Percentiles rank a stretch among this genome's conserved stretches.
These are phyloP conservation scores for Drosophila merina DNA, from an alignment of 2,888 invertebrate species.

Conservation along the genomic window DNA sequence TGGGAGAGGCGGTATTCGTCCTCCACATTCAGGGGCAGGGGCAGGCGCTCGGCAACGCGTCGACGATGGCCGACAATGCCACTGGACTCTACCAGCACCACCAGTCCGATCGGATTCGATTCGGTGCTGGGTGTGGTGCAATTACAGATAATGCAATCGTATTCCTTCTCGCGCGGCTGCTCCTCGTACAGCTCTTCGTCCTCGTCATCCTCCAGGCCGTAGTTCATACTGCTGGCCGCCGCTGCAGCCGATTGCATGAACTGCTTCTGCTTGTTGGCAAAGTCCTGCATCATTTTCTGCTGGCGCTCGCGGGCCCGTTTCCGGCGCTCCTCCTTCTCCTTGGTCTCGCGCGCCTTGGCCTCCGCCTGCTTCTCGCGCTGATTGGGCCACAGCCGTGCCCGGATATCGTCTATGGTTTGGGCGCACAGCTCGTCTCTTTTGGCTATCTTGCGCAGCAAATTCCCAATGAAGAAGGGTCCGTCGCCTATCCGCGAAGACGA, in stretches of 20 bases:
- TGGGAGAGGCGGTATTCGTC: slow-evolving; percentile 86
- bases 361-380: slow-evolving; percentile 92
- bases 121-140: slow-evolving; percentile 93
- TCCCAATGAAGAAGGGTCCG: slow-evolving; percentile 93
- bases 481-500: slow-evolving; percentile 88
- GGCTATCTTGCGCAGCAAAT: slow-evolving; percentile 90
- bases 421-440: slow-evolving; percentile 89
- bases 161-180: slow-evolving; percentile 88
- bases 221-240: slow-evolving; percentile 85
- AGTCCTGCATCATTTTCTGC: slow-evolving; percentile 96
- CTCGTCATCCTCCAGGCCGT: slow-evolving; percentile 84
- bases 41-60: slow-evolving; percentile 80
- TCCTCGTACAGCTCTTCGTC: slow-evolving; percentile 86
- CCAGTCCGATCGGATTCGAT: slow-evolving; percentile 93
- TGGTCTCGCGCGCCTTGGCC: slow-evolving; percentile 86
- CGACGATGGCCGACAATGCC: slow-evolving; percentile 93
- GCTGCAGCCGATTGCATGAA: slow-evolving; percentile 91
- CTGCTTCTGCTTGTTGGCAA: slow-evolving; percentile 94
- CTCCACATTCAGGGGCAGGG: slow-evolving; percentile 87
- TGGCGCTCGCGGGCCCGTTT: slow-evolving; percentile 94
- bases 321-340: slow-evolving; percentile 93
- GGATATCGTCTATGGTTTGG: slow-evolving; percentile 88
- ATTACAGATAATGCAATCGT: slow-evolving; percentile 98
- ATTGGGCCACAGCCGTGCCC: slow-evolving; percentile 91
- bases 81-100: slow-evolving; percentile 93